These are phyloP conservation scores for Eubasilissa splendida DNA, from an alignment of 2,888 invertebrate species.

Conservation along the genomic window DNA sequence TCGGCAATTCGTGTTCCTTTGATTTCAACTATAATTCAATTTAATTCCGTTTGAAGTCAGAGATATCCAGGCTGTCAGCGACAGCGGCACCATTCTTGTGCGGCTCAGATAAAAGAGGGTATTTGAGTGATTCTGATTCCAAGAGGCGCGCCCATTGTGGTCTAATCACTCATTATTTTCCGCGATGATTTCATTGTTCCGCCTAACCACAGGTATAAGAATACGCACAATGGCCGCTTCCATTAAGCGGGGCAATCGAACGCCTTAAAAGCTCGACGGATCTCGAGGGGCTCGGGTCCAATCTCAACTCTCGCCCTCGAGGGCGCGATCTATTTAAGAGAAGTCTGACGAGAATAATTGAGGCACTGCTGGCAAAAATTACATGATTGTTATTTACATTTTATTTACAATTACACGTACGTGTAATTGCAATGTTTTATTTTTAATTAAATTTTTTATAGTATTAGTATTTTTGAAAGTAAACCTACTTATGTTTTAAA, in stretches of 20 bases:
- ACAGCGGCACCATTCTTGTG: constrained; percentile 51
- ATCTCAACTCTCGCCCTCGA: not conserved
- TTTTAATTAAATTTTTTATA: too few species aligned
- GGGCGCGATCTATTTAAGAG: too few species aligned
- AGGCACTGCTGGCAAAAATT: too few species aligned
- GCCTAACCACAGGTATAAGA: constrained; percentile 32
- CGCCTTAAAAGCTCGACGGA: constrained; percentile 27
- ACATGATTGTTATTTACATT: too few species aligned
- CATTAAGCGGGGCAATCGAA: constrained; percentile 35
- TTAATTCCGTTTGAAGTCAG: constrained; percentile 52
- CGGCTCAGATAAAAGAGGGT: constrained; percentile 52
- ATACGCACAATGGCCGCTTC: constrained; percentile 36
- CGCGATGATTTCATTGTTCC: constrained; percentile 50
- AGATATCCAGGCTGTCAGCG: constrained; percentile 50
- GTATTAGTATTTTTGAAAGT: too few species aligned
- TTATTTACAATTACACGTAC: too few species aligned
- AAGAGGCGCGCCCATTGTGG: constrained; percentile 48
- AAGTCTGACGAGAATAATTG: too few species aligned
- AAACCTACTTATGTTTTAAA: too few species aligned
- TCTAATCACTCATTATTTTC: constrained; percentile 56
- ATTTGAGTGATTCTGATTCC: constrained; percentile 53
- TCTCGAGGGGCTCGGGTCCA: constrained; percentile 6
- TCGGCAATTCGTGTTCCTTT: constrained; percentile 49
- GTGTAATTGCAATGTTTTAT: too few species aligned
- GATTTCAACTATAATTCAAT: constrained; percentile 57